Conservation (phyloP, 1,140 invertebrate species). For the Philopotamus ludificatus region DNA sequence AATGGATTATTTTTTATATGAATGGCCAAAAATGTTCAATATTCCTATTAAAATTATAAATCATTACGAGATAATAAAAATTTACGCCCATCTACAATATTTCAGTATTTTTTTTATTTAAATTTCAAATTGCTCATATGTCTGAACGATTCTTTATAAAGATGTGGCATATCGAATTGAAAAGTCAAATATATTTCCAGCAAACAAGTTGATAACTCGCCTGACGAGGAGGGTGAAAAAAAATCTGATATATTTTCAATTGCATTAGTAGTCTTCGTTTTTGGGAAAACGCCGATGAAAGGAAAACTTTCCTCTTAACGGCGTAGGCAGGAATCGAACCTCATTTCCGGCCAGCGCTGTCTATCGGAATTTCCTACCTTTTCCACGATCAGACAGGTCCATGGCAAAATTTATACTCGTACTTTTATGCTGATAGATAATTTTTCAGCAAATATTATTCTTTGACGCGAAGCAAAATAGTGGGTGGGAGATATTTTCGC, state of each 20-base stretch:
- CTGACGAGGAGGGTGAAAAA: background rate
- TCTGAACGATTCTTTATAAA: no score
- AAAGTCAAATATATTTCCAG: constrained; percentile 5
- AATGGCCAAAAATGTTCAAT: no score
- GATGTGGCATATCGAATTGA: background rate
- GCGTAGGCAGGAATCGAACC: constrained; percentile 21
- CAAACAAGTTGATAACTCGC: background rate
- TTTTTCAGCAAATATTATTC: no score
- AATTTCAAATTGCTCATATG: no score
- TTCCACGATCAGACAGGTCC: background rate
- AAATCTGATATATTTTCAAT: constrained; percentile 1
- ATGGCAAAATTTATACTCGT: background rate
- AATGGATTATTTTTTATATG: no score
- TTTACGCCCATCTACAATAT: no score
- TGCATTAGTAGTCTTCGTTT: constrained; percentile 15
- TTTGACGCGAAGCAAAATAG: no score
- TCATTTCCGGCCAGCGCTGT: constrained; percentile 26
- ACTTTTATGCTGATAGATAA: no score
- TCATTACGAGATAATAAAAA: no score
- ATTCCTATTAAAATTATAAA: no score
- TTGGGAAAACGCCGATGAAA: constrained; percentile 10
- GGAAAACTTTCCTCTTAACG: constrained; percentile 25
- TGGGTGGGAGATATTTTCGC: no score
- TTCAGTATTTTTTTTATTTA: no score
- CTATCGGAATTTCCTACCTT: background rate